A percentile compares a stretch with the other conserved stretches of the same genome.
These are phyloP conservation scores for Callospermophilus lateralis DNA, from an alignment of 2,113 vertebrate genomes.

Conservation along the genomic window DNA sequence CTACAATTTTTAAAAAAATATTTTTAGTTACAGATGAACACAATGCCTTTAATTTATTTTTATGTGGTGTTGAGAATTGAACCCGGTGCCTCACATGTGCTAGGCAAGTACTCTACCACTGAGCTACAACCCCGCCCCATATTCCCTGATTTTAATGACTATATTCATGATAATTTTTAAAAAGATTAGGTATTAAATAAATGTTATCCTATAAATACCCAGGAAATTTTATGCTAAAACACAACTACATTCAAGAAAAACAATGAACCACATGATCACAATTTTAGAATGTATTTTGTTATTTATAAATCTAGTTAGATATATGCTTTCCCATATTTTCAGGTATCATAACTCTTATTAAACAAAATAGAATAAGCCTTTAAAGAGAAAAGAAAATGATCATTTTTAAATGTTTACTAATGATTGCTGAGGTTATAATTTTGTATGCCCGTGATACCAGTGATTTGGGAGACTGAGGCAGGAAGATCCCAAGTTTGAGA, in stretches of 20 bases:
- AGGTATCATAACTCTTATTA: neutral
- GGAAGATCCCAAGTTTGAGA: too few relatives aligned
- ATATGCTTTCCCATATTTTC: slow-evolving; percentile 46
- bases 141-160: too few relatives aligned
- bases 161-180: neutral
- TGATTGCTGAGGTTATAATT: slow-evolving; percentile 12
- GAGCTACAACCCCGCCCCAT: too few relatives aligned
- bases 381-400: neutral
- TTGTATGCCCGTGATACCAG: neutral
- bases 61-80: too few relatives aligned
- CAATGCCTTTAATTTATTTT: too few relatives aligned
- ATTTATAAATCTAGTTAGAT: neutral
- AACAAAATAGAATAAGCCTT: neutral
- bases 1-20: neutral
- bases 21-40: too few relatives aligned
- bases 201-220: neutral
- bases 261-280: neutral
- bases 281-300: neutral
- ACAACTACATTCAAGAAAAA: neutral
- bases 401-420: neutral
- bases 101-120: too few relatives aligned
- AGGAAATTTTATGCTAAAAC: slow-evolving; percentile 30
- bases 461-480: too few relatives aligned
- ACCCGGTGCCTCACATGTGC: too few relatives aligned
- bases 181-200: neutral